Evolutionary conservation across 1,140 invertebrate genomes (phyloP).

Genomic region (Maniola jurtina): DNA sequence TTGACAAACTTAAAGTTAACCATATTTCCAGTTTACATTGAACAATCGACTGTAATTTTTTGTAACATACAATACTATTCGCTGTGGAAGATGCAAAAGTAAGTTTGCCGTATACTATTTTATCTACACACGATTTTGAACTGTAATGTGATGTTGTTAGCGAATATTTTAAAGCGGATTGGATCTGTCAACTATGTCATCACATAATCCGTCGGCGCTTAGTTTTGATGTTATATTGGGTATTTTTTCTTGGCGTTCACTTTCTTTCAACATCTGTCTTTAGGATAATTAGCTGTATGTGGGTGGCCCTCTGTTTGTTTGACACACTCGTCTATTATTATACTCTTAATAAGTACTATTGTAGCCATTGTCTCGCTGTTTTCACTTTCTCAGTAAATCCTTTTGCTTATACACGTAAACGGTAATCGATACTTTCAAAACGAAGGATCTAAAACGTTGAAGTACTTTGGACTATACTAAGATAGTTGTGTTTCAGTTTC

Average conservation of each 20-base stretch:
- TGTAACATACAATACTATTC: neutral
- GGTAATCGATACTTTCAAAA: constrained; percentile 49
- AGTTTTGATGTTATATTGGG: constrained; percentile 60
- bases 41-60: neutral
- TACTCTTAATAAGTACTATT: constrained; percentile 52
- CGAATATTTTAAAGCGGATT: neutral
- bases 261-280: constrained; percentile 66
- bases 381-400: constrained; percentile 68
- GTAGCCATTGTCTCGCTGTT: constrained; percentile 54
- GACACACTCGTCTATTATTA: constrained; percentile 55
- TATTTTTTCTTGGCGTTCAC: constrained; percentile 60
- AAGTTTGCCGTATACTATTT: constrained; percentile 15
- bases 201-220: constrained; percentile 62
- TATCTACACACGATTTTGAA: constrained; percentile 4
- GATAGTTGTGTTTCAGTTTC: neutral
- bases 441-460: neutral
- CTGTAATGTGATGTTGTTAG: constrained; percentile 1
- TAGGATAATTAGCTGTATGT: constrained; percentile 55
- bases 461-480: constrained; percentile 4
- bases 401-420: constrained; percentile 50
- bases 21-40: neutral
- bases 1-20: constrained; percentile 31
- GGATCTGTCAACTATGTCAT: constrained; percentile 5
- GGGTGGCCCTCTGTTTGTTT: constrained; percentile 56
- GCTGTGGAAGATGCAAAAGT: neutral